Base-by-base conservation (phyloP, 2,113 vertebrate species). In the Cinclus cinclus region DNA sequence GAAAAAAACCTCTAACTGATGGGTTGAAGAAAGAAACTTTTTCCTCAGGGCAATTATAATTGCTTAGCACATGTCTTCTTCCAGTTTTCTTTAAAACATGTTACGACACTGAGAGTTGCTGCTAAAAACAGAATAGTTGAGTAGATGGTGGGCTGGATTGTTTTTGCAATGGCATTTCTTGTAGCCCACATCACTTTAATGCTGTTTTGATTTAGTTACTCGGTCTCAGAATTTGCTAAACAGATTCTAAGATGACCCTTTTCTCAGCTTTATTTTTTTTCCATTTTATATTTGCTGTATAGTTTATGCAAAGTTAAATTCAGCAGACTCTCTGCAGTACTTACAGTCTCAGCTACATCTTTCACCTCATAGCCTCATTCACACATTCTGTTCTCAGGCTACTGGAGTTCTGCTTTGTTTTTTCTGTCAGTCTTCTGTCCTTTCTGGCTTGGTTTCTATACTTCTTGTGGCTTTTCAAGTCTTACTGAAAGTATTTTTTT, bases 21-120 rank as follows among this genome's bases (percentile, higher is more conserved):
- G 52, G 11, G 13, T 33, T 96, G 33, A 52, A 68, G 78, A 52
- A 95, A 75, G 47, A 71, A 89, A 75, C 33, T 44, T 91, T 89
- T 81, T 81, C 90, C 92, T 95, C 53, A 56, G 74, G 90, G 82
- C 28, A 94, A 62, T 84, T 91, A 28, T 91, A 92, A 94, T 92
- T 92, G 60, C 56, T 92, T 91, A 67, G 65, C 23, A 31, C 55
- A 87, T n/a, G 22, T 78, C 76, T 90, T 95, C 75, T 78, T 89
- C 24, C 56, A 92, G 68, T 22, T 84, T 89, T 89, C 64, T 95
- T 81, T 83, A 74, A 92, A 94, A 65, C 4, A 70, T 15, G 17
- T 70, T 80, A 22, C n/a, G 78, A 9, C 60, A 75, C 47, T 33
- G 31, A 78, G 4, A 88, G 52, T 74, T 52, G 68, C 47, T 68